Evolutionary conservation across 2,797 vertebrate species (phyloP).

Genomic region (Columba guinea): DNA sequence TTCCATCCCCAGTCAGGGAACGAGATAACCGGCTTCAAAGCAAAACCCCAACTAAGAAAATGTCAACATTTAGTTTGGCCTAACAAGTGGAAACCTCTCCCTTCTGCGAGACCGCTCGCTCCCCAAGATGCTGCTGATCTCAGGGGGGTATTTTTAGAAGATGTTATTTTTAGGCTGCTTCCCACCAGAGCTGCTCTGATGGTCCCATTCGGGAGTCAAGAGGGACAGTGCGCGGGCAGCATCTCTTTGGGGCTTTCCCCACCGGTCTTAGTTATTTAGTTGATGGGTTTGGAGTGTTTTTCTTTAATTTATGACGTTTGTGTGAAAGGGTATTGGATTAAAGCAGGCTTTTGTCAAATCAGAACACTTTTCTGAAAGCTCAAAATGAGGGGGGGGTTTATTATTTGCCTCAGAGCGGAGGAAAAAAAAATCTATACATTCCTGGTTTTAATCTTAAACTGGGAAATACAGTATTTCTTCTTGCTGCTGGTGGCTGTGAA

Average conservation of each 20-base stretch:
- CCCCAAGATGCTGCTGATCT: background rate
- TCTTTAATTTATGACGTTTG: background rate
- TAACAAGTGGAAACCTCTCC: background rate
- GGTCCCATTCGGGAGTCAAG: accelerated
- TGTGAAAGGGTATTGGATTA: background rate
- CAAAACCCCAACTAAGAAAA: background rate
- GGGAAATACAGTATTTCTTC: background rate
- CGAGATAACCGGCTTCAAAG: conserved; percentile 14
- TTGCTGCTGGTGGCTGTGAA: background rate
- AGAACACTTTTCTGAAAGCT: background rate
- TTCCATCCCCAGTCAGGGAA: background rate
- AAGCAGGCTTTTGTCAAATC: background rate
- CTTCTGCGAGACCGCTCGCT: background rate
- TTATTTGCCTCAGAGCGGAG: background rate
- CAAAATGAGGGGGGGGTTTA: accelerated
- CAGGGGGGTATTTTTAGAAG: background rate
- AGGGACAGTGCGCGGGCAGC: accelerated
- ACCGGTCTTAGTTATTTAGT: background rate
- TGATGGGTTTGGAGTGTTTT: background rate
- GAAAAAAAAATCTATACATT: background rate
- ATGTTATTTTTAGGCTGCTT: background rate
- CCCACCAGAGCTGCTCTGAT: background rate
- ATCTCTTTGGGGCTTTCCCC: background rate
- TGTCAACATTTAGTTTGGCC: conserved; percentile 49
- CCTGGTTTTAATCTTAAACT: background rate